Evolutionary conservation across 2,888 invertebrate genomes (phyloP).

Genomic region (Campoplex nolae): DNA sequence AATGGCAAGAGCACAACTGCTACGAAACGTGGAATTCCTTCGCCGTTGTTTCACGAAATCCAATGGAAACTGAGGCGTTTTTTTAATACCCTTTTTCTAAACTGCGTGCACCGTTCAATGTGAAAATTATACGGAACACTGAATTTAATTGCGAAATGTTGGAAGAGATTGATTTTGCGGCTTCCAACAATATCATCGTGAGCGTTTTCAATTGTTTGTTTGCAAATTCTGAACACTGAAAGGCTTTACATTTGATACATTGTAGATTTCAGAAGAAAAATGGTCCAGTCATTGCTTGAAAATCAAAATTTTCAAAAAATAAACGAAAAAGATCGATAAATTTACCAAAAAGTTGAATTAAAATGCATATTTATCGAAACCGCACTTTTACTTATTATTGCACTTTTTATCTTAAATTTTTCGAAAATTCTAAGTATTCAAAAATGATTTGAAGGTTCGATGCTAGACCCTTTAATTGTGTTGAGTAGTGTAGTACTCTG

Average conservation of each 20-base stretch:
- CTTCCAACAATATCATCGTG: not conserved
- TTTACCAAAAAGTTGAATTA: not conserved
- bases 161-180: not conserved
- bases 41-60: not conserved
- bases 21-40: not conserved
- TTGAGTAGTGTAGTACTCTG: not conserved
- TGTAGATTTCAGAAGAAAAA: not conserved
- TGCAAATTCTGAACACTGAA: not conserved
- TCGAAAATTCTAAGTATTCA: not conserved
- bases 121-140: not conserved
- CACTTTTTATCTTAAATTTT: too few species aligned
- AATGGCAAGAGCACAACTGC: slow-evolving; percentile 5
- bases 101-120: not conserved
- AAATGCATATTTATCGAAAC: too few species aligned
- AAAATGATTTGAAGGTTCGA: not conserved
- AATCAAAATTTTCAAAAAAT: too few species aligned
- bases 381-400: not conserved
- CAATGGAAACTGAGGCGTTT: not conserved
- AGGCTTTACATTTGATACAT: not conserved
- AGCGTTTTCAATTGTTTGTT: not conserved
- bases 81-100: not conserved
- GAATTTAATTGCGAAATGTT: not conserved
- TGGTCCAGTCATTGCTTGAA: too few species aligned
- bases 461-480: not conserved
- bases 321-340: too few species aligned